These are phyloP conservation scores for Ennomos fuscantarius DNA, from an alignment of 2,888 invertebrate species.

Conservation along the genomic window DNA sequence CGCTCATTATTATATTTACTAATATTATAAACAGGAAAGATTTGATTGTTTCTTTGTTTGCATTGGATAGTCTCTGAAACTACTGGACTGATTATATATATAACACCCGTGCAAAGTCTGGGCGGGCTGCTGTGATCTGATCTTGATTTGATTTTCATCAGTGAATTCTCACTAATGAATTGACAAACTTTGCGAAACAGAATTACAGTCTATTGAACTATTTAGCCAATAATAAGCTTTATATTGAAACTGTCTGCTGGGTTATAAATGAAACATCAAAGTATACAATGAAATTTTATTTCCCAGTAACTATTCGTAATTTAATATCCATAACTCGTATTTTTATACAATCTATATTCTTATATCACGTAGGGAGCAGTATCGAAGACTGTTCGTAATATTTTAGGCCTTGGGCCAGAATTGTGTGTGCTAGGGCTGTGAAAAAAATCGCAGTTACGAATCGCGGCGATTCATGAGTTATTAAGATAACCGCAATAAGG, in stretches of 20 bases:
- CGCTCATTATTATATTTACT: too few relatives aligned
- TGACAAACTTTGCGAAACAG: neutral
- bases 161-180: too few relatives aligned
- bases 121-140: too few relatives aligned
- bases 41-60: too few relatives aligned
- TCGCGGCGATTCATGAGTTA: slow-evolving; percentile 53
- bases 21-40: too few relatives aligned
- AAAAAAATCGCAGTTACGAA: slow-evolving; percentile 56
- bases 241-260: neutral
- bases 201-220: neutral
- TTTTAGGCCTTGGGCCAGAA: slow-evolving; percentile 52
- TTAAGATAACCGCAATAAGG: slow-evolving; percentile 51
- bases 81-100: too few relatives aligned
- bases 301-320: slow-evolving; percentile 72
- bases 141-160: too few relatives aligned
- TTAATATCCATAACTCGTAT: slow-evolving; percentile 56
- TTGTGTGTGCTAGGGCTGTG: slow-evolving; percentile 49
- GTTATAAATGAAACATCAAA: slow-evolving; percentile 21
- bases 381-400: slow-evolving; percentile 57
- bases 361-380: slow-evolving; percentile 75
- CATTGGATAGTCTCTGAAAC: too few relatives aligned
- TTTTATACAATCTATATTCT: slow-evolving; percentile 57
- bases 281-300: slow-evolving; percentile 78
- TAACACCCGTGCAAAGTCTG: too few relatives aligned
- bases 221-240: neutral